These are phyloP conservation scores for Incurvaria masculella DNA, from an alignment of 2,888 invertebrate genomes.

Conservation along the genomic window DNA sequence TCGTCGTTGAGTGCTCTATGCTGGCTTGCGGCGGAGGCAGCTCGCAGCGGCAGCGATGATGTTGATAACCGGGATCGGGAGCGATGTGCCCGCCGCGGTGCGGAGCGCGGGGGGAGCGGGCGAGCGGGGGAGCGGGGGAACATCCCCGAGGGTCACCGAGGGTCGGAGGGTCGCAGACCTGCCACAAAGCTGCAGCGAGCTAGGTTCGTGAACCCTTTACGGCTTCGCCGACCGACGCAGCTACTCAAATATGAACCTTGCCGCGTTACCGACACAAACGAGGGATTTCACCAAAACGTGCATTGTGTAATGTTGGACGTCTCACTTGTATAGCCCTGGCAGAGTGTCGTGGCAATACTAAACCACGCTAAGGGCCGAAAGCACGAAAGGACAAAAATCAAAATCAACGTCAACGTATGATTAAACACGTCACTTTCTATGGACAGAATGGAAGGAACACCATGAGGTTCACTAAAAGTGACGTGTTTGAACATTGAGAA, in stretches of 20 bases:
- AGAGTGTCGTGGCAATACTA: too few relatives aligned
- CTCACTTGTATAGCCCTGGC: too few relatives aligned
- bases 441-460: too few relatives aligned
- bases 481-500: too few relatives aligned
- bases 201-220: background rate
- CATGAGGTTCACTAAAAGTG: too few relatives aligned
- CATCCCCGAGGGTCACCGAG: constrained; percentile 57
- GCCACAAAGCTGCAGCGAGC: background rate
- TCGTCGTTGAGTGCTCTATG: background rate
- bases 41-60: constrained; percentile 22
- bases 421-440: too few relatives aligned
- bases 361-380: too few relatives aligned
- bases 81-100: constrained; percentile 32
- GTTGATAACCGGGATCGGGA: constrained; percentile 54
- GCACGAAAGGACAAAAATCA: too few relatives aligned
- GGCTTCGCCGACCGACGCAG: background rate
- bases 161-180: constrained; percentile 13
- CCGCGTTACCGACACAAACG: too few relatives aligned
- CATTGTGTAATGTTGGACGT: too few relatives aligned
- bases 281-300: too few relatives aligned
- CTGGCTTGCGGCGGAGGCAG: background rate
- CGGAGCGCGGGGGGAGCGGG: constrained; percentile 18
- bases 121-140: constrained; percentile 26
- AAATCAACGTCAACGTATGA: too few relatives aligned
- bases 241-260: background rate